Percentiles rank a stretch among this genome's conserved stretches.
These are phyloP conservation scores for Taurulus bubalis DNA, from an alignment of 2,113 vertebrate species.

Conservation along the genomic window DNA sequence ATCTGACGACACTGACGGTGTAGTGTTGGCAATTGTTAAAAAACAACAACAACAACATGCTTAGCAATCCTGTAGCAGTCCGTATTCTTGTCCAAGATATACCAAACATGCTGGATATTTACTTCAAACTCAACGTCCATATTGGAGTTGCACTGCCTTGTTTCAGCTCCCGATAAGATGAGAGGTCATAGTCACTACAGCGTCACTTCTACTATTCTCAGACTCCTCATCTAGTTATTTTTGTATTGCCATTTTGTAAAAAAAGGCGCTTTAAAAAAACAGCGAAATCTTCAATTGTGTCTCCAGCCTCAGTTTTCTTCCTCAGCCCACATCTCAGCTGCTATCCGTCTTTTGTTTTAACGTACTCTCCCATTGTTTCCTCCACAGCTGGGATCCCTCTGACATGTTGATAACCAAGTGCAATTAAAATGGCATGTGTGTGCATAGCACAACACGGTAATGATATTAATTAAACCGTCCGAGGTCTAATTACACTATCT, in stretches of 20 bases:
- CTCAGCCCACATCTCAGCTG: not conserved
- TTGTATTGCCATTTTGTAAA: not conserved
- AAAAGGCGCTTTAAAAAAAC: not conserved
- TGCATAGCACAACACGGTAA: constrained; percentile 26
- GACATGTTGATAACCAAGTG: constrained; percentile 22
- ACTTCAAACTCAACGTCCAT: not conserved
- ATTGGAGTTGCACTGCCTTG: not conserved
- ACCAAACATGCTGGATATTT: constrained; percentile 9
- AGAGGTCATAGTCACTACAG: not conserved
- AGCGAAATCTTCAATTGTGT: not conserved
- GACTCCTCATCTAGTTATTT: not conserved
- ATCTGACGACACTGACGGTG: not conserved
- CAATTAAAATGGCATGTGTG: constrained; percentile 27
- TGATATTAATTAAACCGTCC: constrained; percentile 52
- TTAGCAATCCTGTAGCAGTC: not conserved
- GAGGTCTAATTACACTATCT: constrained; percentile 40
- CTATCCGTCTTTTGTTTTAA: not conserved
- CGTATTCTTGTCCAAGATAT: not conserved
- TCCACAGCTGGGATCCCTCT: constrained; percentile 5
- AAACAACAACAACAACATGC: not conserved
- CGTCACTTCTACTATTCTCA: not conserved
- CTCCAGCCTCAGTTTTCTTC: not conserved
- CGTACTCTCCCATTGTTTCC: not conserved
- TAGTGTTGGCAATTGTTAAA: not conserved
- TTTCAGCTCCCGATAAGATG: not conserved